Evolutionary conservation across 92 coral and sea anemone genomes (phyloP), one percentile per base, ranked within the genome.

Genomic region (Heteractis magnifica): DNA sequence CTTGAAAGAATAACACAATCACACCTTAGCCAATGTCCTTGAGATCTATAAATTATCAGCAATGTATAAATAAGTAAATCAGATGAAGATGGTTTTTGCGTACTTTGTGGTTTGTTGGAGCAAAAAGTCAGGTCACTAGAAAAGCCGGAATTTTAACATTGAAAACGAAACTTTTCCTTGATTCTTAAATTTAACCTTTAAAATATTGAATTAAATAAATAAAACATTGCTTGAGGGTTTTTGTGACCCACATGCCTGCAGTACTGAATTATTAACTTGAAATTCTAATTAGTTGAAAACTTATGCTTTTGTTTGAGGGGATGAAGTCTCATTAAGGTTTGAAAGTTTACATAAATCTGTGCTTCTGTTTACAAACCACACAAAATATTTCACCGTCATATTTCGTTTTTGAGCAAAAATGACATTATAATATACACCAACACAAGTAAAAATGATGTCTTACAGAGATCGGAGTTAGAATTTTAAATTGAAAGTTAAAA

Each of bases 291-390:
- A 68, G 73, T 20, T 23, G 73, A 68, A 15, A 26, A 26, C 49
- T 68, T 26, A 68, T 8, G 8, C 73, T 68, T 10, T 68, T 68
- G 73, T 68, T 20, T 21, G 0, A 68, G 71, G 73, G 5, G 73
- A 68, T 68, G 73, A 68, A 68, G 73, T 68, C 48, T 23, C 23
- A 19, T 68, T 68, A 11, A 23, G 73, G 73, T 68, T 68, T 3
- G 23, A 21, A 68, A 51, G 58, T 52, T 76, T 76, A 20, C 64
- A 76, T 26, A 68, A 52, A 76, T 76, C 79, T 51, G 48, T 76
- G 23, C 8, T 26, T 52, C 34, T 76, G 79, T 49, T 76, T 76
- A 76, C 79, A 76, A 19, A 51, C 64, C 79, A 49, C 8, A 13
- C 23, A 75, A 52, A 50, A 41, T 52, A 75, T 75, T 50, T 50